Percentiles rank a stretch among this genome's conserved stretches.
Conservation (phyloP, 1,140 invertebrate species). For the Platorchestia sp. region DNA sequence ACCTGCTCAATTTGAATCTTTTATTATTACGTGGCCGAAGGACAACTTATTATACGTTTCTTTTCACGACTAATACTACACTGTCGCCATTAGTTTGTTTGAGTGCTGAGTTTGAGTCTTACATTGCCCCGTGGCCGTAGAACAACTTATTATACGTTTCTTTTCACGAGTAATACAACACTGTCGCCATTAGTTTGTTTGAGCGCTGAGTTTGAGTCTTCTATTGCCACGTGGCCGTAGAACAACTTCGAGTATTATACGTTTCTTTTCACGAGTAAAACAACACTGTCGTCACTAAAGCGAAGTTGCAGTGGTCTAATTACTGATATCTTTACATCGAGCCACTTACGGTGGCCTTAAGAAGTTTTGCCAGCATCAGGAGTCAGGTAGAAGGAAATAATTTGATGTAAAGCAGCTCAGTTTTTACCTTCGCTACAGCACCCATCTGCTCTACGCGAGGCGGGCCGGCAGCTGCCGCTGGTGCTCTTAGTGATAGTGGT, state of each 20-base stretch:
- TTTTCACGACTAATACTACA: too few species aligned
- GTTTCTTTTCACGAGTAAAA: neutral
- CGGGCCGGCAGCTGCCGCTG: neutral
- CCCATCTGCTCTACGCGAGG: neutral
- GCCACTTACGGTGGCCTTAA: neutral
- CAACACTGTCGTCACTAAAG: neutral
- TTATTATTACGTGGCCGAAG: too few species aligned
- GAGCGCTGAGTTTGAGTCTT: neutral
- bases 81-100: too few species aligned
- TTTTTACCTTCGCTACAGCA: neutral
- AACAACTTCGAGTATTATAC: too few species aligned
- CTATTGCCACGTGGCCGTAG: neutral
- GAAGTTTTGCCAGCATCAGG: neutral
- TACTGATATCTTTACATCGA: too few species aligned
- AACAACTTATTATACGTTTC: too few species aligned
- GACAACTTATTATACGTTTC: too few species aligned
- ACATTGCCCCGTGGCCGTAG: too few species aligned
- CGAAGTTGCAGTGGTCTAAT: neutral
- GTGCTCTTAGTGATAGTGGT: neutral
- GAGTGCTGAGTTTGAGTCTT: too few species aligned
- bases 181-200: too few species aligned
- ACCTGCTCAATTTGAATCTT: too few species aligned
- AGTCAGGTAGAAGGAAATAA: neutral
- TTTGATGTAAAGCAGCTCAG: neutral
- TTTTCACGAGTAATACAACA: too few species aligned